Evolutionary conservation across 2,113 vertebrate genomes (phyloP).

Genomic region (Chinchilla lanigera): DNA sequence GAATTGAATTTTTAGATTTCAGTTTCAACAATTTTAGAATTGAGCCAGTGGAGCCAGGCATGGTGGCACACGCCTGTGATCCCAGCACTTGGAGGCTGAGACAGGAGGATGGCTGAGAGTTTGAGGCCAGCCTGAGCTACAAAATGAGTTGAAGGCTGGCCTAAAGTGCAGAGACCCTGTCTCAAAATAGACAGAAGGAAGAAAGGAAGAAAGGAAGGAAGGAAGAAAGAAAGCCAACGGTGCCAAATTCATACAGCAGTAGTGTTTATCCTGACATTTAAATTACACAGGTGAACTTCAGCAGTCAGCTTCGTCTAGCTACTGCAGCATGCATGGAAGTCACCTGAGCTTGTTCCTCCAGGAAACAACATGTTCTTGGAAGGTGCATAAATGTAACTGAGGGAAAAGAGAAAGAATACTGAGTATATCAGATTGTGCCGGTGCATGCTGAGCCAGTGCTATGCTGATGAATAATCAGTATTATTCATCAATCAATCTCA

Average conservation of each 20-base stretch:
- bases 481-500: neutral
- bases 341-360: neutral
- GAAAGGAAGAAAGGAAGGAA: no score
- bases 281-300: neutral
- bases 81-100: no score
- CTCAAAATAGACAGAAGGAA: neutral
- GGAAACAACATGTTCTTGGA: neutral
- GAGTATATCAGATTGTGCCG: neutral
- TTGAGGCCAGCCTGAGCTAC: no score
- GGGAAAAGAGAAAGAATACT: neutral
- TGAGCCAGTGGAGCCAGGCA: neutral
- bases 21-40: neutral
- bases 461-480: neutral
- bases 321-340: neutral
- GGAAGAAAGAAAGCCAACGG: neutral
- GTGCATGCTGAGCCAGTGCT: neutral
- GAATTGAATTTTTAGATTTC: conserved; percentile 33
- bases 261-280: neutral
- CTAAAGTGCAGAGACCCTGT: no score
- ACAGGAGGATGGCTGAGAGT: no score
- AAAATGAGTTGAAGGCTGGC: no score
- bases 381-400: neutral
- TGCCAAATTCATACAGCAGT: neutral
- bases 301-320: neutral
- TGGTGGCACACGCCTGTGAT: no score